A percentile compares a stretch with the other conserved stretches of the same genome.
Evolutionary conservation across 2,113 vertebrate genomes (phyloP).

Genomic region (Alouatta palliata): DNA sequence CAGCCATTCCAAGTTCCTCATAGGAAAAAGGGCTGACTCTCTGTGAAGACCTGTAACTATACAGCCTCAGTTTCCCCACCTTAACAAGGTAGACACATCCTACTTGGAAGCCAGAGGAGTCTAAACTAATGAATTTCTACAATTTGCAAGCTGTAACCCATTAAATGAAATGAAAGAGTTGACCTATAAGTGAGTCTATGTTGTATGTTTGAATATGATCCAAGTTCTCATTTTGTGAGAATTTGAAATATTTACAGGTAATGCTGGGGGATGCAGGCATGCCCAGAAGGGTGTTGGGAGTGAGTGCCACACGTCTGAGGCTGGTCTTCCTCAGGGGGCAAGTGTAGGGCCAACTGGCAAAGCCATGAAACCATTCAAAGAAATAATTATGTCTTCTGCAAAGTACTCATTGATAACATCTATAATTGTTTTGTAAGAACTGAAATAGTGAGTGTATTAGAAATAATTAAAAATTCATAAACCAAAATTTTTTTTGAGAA

Average conservation of each 20-base stretch:
- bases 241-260: neutral
- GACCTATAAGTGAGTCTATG: neutral
- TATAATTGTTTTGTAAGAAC: neutral
- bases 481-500: neutral
- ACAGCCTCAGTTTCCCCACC: neutral
- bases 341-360: neutral
- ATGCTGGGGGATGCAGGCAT: neutral
- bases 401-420: neutral
- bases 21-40: neutral
- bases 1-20: neutral
- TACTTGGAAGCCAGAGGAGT: neutral
- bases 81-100: neutral
- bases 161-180: neutral
- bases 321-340: neutral
- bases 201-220: neutral
- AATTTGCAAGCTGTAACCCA: neutral
- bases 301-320: neutral
- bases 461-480: conserved; percentile 14
- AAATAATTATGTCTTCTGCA: neutral
- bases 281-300: neutral
- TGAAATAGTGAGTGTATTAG: neutral
- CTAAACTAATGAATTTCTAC: neutral
- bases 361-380: fast-evolving
- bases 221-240: neutral
- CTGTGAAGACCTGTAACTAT: neutral